Conservation (phyloP, 2,113 vertebrate species). For the Laticauda laticaudata region DNA sequence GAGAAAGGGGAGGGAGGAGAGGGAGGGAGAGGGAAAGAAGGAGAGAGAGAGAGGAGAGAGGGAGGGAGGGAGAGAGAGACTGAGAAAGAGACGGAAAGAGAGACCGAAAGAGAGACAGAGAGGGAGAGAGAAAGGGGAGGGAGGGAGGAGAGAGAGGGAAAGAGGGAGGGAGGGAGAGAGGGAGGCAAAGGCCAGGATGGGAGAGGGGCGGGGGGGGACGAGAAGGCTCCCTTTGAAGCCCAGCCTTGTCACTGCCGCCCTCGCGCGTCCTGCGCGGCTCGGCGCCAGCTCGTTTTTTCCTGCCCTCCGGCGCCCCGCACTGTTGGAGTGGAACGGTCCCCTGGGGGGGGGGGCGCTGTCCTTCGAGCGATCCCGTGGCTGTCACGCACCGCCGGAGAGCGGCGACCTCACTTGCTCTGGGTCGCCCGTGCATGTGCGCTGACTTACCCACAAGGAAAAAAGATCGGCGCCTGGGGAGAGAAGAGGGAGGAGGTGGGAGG, state of each 20-base stretch:
- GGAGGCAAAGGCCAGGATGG: background rate
- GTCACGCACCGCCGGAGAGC: background rate
- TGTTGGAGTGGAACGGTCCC: background rate
- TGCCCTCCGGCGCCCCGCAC: background rate
- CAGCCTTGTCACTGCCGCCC: background rate
- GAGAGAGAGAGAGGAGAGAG: too few species aligned
- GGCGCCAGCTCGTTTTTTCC: background rate
- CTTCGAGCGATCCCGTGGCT: background rate
- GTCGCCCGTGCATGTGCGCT: background rate
- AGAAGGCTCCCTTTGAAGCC: background rate
- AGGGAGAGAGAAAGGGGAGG: too few species aligned
- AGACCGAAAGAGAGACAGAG: fast-evolving
- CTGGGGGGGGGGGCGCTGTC: too few species aligned
- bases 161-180: background rate
- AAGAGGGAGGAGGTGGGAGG: too few species aligned
- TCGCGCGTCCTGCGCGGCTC: background rate
- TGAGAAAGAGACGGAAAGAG: too few species aligned
- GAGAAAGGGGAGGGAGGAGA: too few species aligned
- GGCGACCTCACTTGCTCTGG: background rate
- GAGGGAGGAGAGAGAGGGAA: too few species aligned
- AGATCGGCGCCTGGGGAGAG: background rate
- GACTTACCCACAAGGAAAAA: background rate
- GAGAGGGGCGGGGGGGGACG: too few species aligned
- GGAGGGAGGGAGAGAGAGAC: fast-evolving
- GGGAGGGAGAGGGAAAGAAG: too few species aligned